Percentiles rank a stretch among this genome's conserved stretches.
phyloP scores from a whole-genome alignment of 2,888 invertebrate genomes.

The Agrilus biguttatus region DNA sequence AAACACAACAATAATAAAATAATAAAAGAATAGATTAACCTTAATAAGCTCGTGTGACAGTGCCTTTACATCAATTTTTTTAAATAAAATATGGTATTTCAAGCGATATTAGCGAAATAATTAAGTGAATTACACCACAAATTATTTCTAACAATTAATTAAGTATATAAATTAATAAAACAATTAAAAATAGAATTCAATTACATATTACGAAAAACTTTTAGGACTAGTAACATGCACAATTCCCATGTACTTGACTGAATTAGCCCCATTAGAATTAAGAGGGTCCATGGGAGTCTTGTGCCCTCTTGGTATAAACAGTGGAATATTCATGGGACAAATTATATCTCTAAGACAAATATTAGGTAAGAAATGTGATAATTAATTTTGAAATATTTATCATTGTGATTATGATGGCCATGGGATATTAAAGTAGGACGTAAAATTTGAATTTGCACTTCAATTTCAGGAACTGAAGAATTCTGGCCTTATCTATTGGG shows the following conservation, averaged over 20 bases:
- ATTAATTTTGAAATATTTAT: neutral
- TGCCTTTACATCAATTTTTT: too few relatives aligned
- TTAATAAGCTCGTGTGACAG: neutral
- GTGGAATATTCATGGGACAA: slow-evolving; percentile 63
- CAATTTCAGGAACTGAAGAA: slow-evolving; percentile 42
- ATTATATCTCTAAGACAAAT: slow-evolving; percentile 49
- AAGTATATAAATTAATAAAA: neutral
- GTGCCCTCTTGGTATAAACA: slow-evolving; percentile 66
- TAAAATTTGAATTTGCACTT: neutral
- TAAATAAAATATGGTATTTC: too few relatives aligned
- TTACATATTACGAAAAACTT: slow-evolving; percentile 10
- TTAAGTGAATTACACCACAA: neutral
- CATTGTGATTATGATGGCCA: too few relatives aligned
- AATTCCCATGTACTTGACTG: slow-evolving; percentile 83
- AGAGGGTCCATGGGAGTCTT: slow-evolving; percentile 78
- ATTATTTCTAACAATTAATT: neutral
- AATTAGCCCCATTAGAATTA: slow-evolving; percentile 62
- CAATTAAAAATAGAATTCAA: neutral
- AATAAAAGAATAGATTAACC: too few relatives aligned
- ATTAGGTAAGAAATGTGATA: slow-evolving; percentile 34
- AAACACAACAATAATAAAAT: too few relatives aligned
- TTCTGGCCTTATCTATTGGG: slow-evolving; percentile 68
- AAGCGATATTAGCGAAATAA: neutral
- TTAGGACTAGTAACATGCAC: slow-evolving; percentile 71
- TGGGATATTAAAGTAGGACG: neutral